Evolutionary conservation across 2,113 vertebrate genomes (phyloP), one percentile per base, ranked within the genome.

Genomic region (Mormoops blainvillei): DNA sequence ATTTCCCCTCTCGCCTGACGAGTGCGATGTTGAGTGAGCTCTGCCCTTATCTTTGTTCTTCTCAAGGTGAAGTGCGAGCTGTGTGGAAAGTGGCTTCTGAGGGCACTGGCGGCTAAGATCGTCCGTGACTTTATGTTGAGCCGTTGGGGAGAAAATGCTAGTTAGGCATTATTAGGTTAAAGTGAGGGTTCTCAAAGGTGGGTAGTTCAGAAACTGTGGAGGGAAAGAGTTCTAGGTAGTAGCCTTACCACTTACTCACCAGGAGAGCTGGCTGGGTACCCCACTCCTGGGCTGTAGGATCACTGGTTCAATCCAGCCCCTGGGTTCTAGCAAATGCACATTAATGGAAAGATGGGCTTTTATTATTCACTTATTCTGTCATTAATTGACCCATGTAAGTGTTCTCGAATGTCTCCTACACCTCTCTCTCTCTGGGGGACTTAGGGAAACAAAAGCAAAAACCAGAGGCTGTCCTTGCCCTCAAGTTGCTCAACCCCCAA

Each of bases 241-340:
- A 58, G 52, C 12, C 48, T 31, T 6, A 16, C 6, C 24, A 13
- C 36, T 54, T 74, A 12, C n/a, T 52, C 26, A 2, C 58, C 7
- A 58, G 58, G 26, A n/a, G 10, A 45, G 3, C 36, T 80, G 41
- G 8, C 45, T 81, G 67, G 26, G 43, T 26, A 38, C 6, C 1
- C 3, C 2, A 4, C 15, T 85, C 0, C 16, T 11, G 38, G 4
- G 2, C 6, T 24, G 3, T 31, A 18, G 31, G 26, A n/a, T 84
- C 7, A 19, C 18, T 63, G 12, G n/a, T 15, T 19, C 24, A 52
- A 7, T 45, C n/a, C 26, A 78, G 0, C 3, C 4, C 2, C 0
- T 41, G n/a, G 11, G 16, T 58, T 45, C 76, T 61, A 85, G 76
- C n/a, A 15, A 68, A 31, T 28, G 7, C 4, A 28, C n/a, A 26